Conservation (phyloP, 2,113 vertebrate genomes). For the Narcine bancroftii region DNA sequence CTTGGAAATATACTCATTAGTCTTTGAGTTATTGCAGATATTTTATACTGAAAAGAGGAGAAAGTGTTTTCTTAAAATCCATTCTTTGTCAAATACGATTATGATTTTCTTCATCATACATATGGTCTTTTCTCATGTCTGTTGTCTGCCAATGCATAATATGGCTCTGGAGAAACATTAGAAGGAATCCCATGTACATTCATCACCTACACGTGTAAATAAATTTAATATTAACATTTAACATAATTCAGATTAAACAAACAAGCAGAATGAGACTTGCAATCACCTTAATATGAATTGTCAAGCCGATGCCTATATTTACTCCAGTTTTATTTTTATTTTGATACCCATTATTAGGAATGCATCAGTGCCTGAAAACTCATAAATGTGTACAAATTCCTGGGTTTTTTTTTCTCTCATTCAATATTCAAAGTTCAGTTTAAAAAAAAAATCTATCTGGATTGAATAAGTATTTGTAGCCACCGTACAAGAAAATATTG, state of each 20-base stretch:
- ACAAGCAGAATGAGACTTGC: neutral
- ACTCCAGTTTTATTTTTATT: too few species aligned
- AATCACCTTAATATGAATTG: neutral
- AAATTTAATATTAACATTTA: neutral
- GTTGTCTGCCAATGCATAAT: neutral
- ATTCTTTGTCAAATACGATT: constrained; percentile 1
- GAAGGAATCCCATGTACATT: neutral
- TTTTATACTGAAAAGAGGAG: neutral
- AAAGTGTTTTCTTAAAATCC: neutral
- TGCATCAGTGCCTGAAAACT: neutral
- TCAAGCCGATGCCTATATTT: neutral
- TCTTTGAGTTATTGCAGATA: neutral
- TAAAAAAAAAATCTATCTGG: neutral
- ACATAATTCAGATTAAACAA: neutral
- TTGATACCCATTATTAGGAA: neutral
- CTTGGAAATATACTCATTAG: too few species aligned
- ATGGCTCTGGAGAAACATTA: neutral
- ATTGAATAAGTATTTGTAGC: neutral
- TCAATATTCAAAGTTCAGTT: neutral
- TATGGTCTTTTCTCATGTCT: neutral
- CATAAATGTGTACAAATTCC: neutral
- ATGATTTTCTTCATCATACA: neutral
- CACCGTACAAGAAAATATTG: neutral
- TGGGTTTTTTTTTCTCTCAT: neutral
- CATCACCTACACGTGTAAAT: too few species aligned